Base-by-base conservation (phyloP, 2,113 vertebrate genomes). In the Phyllopteryx taeniolatus region DNA sequence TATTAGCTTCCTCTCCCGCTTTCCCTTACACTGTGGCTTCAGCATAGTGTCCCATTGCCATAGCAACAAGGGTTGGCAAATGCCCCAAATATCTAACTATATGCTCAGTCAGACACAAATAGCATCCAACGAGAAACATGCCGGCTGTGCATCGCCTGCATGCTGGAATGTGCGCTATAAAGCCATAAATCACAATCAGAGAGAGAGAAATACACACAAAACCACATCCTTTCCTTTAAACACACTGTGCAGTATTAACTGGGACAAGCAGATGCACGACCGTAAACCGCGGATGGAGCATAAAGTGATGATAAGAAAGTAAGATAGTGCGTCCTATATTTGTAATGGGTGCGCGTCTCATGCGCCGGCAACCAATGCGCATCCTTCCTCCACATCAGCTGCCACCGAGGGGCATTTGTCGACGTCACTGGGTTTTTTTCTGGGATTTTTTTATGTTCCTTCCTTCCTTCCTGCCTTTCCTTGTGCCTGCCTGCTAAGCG, bases 381-480 rank as follows among this genome's bases (percentile, higher is more conserved):
- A 74, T 83, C 81, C 80, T 75, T 82, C 57, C 80, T 72, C 75
- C 72, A 83, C 88, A 87, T 87, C 86, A 83, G 86, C 83, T 83
- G 79, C 80, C 82, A 82, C 80, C 77, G 20, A 77, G 42, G 70
- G 79, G 70, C 49, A 56, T 33, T 75, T 67, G 84, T 68, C 68
- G 56, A 87, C 84, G 86, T 87, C 87, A 83, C 84, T 2, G 51
- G 46, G 42, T 63, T 72, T 72, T 73, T 74, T 60, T 54, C 3
- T 3, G 35, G 35, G 6, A 5, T 60, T 20, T 19, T 43, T 53
- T 42, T 35, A 68, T 53, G 49, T 65, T 83, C 73, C 14, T 35
- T 61, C 59, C 77, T 70, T 88, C 79, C 64, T 57, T 78, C 64
- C 65, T 63, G 71, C 70, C 71, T 62, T 75, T 53, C 49, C 49